Conservation (phyloP, 2,113 vertebrate genomes). For the Sander vitreus region DNA sequence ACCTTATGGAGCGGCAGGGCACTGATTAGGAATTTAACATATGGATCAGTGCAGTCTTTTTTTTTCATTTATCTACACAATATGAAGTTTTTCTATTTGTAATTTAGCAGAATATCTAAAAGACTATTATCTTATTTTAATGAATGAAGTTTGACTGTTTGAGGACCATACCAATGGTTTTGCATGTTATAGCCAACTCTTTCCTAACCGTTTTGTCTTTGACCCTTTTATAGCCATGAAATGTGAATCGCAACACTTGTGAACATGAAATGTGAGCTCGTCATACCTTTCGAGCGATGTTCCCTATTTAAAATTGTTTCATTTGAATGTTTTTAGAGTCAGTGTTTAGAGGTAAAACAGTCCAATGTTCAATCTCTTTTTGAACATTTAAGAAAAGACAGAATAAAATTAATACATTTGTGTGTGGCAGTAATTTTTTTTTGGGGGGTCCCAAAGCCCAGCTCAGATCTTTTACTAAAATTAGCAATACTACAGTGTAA, state of each 20-base stretch:
- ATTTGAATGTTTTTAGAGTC: background rate
- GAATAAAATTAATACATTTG: background rate
- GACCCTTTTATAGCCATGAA: background rate
- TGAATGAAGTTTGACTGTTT: background rate
- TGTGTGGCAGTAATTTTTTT: no score
- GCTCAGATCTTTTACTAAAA: no score
- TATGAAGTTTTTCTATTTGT: background rate
- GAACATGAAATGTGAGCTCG: background rate
- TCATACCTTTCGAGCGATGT: background rate
- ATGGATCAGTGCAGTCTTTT: background rate
- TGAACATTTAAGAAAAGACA: background rate
- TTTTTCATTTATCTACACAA: background rate
- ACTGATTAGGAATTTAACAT: background rate
- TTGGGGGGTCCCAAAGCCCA: background rate
- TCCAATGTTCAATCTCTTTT: background rate
- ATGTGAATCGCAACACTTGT: no score
- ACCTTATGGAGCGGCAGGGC: background rate
- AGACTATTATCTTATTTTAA: background rate
- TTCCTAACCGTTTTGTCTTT: background rate
- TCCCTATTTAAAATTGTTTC: background rate
- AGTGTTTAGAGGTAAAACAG: background rate
- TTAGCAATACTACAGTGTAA: no score
- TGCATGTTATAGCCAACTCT: background rate
- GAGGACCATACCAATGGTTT: background rate
- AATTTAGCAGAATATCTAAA: background rate